Evolutionary conservation across 2,113 vertebrate species (phyloP).

Genomic region (Anoplopoma fimbria): DNA sequence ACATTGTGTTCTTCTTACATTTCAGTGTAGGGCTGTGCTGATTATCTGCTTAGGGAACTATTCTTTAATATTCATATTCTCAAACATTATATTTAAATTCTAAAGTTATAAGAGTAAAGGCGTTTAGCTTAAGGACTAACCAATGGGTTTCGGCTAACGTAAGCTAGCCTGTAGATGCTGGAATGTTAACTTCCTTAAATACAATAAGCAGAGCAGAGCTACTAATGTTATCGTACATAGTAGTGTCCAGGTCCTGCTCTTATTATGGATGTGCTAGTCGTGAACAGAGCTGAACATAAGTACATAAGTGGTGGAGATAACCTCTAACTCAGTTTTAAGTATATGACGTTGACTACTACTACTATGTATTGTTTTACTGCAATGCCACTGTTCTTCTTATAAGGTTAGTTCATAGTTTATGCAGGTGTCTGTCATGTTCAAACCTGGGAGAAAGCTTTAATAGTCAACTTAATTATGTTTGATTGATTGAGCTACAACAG

Average conservation of each 20-base stretch:
- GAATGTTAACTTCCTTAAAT: neutral
- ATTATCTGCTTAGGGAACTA: neutral
- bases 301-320: neutral
- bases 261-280: neutral
- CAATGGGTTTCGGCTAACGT: neutral
- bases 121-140: neutral
- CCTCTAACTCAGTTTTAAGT: neutral
- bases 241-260: neutral
- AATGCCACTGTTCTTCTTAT: neutral
- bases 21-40: neutral
- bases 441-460: conserved; percentile 3
- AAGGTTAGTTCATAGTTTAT: neutral
- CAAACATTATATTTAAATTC: neutral
- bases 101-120: neutral
- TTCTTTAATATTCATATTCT: neutral
- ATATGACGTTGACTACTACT: neutral
- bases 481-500: neutral
- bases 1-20: neutral
- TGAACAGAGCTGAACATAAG: neutral
- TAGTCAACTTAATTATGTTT: conserved; percentile 7
- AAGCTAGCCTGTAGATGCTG: neutral
- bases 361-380: neutral
- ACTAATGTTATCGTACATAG: neutral
- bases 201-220: neutral
- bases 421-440: neutral